Conservation (phyloP, 2,797 vertebrate species). For the Danio kyathit region DNA sequence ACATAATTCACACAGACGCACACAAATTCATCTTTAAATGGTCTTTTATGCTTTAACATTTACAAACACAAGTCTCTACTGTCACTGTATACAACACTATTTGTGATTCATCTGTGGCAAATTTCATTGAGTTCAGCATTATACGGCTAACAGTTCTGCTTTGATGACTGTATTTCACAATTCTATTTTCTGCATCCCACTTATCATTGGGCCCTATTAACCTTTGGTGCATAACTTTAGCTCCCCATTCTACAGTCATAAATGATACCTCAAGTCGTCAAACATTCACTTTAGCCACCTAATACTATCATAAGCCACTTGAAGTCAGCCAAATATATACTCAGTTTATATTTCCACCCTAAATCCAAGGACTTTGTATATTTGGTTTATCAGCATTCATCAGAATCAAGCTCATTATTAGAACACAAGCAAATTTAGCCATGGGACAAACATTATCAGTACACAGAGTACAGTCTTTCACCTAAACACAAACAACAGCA, state of each 20-base stretch:
- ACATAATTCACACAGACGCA: too few relatives aligned
- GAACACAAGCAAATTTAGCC: conserved; percentile 1
- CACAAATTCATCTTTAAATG: too few relatives aligned
- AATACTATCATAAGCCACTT: not conserved
- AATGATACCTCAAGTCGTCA: not conserved
- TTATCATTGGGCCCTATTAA: not conserved
- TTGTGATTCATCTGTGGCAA: too few relatives aligned
- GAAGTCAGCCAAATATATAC: not conserved
- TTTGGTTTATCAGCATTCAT: not conserved
- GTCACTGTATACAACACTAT: too few relatives aligned
- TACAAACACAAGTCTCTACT: too few relatives aligned
- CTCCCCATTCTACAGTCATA: not conserved
- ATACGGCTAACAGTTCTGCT: too few relatives aligned
- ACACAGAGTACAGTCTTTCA: not conserved
- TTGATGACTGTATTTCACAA: too few relatives aligned
- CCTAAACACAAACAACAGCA: conserved; percentile 8
- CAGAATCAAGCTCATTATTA: not conserved
- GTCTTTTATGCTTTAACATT: too few relatives aligned
- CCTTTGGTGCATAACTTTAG: not conserved
- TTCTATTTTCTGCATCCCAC: too few relatives aligned
- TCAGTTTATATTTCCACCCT: not conserved
- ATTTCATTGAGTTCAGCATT: too few relatives aligned
- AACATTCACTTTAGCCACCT: not conserved
- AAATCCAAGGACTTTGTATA: not conserved
- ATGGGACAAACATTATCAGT: not conserved